These are phyloP conservation scores for Tolmerus cingulatus DNA, from an alignment of 2,888 invertebrate species.

Conservation along the genomic window DNA sequence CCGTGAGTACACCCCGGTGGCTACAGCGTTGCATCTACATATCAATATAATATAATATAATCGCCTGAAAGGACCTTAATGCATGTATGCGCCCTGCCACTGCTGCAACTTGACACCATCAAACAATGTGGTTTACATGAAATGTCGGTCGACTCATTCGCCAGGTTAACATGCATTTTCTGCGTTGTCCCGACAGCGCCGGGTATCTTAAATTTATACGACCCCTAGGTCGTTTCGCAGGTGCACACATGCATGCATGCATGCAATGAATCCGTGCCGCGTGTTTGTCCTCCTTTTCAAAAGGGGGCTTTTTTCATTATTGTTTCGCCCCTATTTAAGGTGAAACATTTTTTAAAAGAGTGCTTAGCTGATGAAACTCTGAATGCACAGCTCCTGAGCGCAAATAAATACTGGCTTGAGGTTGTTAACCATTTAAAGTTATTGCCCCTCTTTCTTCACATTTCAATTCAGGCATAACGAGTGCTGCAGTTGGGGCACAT, in stretches of 20 bases:
- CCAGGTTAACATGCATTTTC: constrained; percentile 19
- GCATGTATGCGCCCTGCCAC: background rate
- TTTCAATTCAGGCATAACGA: background rate
- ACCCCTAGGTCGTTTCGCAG: background rate
- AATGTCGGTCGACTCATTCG: constrained; percentile 36
- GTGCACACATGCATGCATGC: background rate
- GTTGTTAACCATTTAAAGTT: constrained; percentile 37
- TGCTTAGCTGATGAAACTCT: constrained; percentile 24
- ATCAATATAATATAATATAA: background rate
- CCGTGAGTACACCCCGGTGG: background rate
- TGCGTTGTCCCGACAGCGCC: background rate
- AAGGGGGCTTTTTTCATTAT: constrained; percentile 7
- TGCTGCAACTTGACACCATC: constrained; percentile 28
- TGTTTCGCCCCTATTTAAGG: background rate
- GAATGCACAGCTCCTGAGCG: background rate
- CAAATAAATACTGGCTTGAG: constrained; percentile 17
- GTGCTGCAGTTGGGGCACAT: background rate
- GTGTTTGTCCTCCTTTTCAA: constrained; percentile 1
- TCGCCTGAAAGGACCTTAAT: background rate
- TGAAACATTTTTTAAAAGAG: background rate
- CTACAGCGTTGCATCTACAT: background rate
- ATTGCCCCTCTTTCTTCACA: background rate
- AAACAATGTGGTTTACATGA: constrained; percentile 31
- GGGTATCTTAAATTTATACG: constrained; percentile 15
- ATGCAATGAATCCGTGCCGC: constrained; percentile 13